These are phyloP conservation scores for Plagodis pulveraria DNA, from an alignment of 2,888 invertebrate genomes.

Conservation along the genomic window DNA sequence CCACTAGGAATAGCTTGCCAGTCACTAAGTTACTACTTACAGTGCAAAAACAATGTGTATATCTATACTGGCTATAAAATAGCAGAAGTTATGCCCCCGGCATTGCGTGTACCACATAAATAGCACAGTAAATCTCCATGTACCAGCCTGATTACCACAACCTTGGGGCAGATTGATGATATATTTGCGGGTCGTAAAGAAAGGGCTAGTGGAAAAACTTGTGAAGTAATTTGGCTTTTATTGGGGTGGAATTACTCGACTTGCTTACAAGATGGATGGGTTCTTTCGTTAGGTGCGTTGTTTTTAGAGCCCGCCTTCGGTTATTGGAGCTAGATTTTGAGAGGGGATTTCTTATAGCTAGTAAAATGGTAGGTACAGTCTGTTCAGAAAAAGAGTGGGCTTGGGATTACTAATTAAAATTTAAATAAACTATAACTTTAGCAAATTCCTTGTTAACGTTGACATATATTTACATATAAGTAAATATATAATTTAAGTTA, in stretches of 20 bases:
- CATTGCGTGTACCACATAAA: conserved; percentile 42
- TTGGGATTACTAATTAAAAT: too few relatives aligned
- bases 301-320: conserved; percentile 13
- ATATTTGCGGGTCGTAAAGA: conserved; percentile 44
- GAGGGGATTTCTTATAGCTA: too few relatives aligned
- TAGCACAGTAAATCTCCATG: conserved; percentile 50
- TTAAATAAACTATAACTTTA: too few relatives aligned
- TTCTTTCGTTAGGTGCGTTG: conserved; percentile 19
- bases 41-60: too few relatives aligned
- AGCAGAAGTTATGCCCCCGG: conserved; percentile 21
- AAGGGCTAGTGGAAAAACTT: conserved; percentile 33
- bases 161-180: conserved; percentile 59
- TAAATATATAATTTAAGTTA: too few relatives aligned
- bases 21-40: too few relatives aligned
- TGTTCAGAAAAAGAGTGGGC: too few relatives aligned
- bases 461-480: too few relatives aligned
- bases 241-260: conserved; percentile 26
- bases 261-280: conserved; percentile 24
- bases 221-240: conserved; percentile 32
- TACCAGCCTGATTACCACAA: conserved; percentile 52
- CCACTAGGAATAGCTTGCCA: too few relatives aligned
- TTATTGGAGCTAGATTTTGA: conserved; percentile 5
- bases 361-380: too few relatives aligned
- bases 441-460: too few relatives aligned
- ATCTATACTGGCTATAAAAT: not conserved